A percentile compares a stretch with the other conserved stretches of the same genome.
Conservation (phyloP, 2,113 vertebrate species). For the Alectura lathami region DNA sequence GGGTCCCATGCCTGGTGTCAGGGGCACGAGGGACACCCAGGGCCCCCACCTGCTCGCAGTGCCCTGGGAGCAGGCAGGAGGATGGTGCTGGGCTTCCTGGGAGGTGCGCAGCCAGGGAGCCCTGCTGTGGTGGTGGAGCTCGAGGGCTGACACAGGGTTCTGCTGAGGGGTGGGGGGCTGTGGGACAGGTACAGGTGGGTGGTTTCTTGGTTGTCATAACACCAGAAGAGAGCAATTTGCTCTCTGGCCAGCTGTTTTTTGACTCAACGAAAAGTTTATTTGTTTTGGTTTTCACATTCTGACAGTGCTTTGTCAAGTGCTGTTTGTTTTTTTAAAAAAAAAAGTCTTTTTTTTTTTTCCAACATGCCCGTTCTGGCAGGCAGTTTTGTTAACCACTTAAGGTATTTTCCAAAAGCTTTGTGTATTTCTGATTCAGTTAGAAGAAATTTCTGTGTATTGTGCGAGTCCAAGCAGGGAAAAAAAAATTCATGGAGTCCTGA, state of each 20-base stretch:
- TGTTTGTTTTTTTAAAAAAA: neutral
- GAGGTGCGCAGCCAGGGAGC: too few species aligned
- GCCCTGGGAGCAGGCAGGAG: neutral
- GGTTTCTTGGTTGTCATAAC: neutral
- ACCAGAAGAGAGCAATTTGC: neutral
- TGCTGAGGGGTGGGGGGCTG: accelerated
- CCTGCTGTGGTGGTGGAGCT: accelerated
- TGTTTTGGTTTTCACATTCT: neutral
- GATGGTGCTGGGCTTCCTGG: neutral
- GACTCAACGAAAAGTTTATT: neutral
- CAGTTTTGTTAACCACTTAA: neutral
- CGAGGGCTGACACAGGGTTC: neutral
- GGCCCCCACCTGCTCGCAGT: neutral
- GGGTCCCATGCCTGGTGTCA: neutral
- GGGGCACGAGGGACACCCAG: accelerated
- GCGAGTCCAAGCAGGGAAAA: neutral
- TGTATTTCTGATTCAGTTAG: neutral
- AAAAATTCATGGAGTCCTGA: neutral
- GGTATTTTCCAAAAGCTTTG: neutral
- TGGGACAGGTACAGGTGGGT: neutral
- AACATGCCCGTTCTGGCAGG: neutral
- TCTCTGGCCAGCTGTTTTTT: neutral
- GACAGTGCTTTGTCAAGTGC: neutral
- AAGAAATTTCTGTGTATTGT: neutral
- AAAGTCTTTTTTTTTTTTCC: too few species aligned